Evolutionary conservation across 2,888 invertebrate genomes (phyloP).

Genomic region (Phrixothrix hirtus): DNA sequence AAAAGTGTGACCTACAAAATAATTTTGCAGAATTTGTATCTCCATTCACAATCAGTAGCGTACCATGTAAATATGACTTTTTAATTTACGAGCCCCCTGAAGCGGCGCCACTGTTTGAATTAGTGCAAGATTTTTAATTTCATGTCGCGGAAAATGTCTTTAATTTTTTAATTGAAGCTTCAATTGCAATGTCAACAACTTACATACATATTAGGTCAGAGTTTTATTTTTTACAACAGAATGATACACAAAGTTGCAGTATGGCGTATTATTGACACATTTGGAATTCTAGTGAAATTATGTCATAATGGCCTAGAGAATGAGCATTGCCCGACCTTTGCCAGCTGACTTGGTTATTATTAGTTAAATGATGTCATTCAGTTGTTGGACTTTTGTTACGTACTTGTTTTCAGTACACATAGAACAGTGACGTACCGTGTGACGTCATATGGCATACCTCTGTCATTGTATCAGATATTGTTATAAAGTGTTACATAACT

Average conservation of each 20-base stretch:
- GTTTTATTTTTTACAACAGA: slow-evolving; percentile 1
- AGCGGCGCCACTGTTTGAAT: neutral
- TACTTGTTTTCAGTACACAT: slow-evolving; percentile 21
- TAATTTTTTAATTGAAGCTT: neutral
- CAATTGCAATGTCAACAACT: neutral
- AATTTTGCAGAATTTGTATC: too few relatives aligned
- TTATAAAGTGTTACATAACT: too few relatives aligned
- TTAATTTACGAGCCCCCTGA: too few relatives aligned
- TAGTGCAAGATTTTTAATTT: neutral
- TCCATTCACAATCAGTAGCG: too few relatives aligned
- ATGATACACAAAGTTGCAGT: slow-evolving; percentile 4
- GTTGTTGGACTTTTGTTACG: slow-evolving; percentile 27
- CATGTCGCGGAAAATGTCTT: neutral
- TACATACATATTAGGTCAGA: neutral
- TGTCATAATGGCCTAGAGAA: slow-evolving; percentile 23
- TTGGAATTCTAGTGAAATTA: slow-evolving; percentile 21
- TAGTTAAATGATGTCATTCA: slow-evolving; percentile 33
- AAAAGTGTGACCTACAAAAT: too few relatives aligned
- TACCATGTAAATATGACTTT: too few relatives aligned
- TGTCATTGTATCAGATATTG: slow-evolving; percentile 18
- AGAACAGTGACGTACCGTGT: slow-evolving; percentile 21
- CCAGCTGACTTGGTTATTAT: slow-evolving; percentile 36
- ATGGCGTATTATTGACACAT: slow-evolving; percentile 11
- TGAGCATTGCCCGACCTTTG: slow-evolving; percentile 27
- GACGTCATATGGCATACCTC: slow-evolving; percentile 23